A percentile compares a stretch with the other conserved stretches of the same genome.
These are phyloP conservation scores for Odiellus spinosus DNA, from an alignment of 2,888 invertebrate genomes.

Conservation along the genomic window DNA sequence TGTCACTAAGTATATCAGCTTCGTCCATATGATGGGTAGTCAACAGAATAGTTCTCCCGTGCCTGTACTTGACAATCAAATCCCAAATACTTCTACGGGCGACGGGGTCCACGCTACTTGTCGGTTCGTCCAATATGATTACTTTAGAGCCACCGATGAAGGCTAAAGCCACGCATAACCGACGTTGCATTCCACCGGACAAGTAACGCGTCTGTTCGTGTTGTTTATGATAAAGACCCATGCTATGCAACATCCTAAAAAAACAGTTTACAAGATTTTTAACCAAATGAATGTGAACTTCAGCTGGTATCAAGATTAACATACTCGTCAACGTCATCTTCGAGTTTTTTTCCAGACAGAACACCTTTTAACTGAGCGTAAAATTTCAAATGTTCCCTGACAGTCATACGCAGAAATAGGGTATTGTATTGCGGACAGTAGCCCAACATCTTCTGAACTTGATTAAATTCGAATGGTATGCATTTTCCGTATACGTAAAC, in stretches of 20 bases:
- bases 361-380: conserved; percentile 29
- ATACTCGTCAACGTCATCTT: conserved; percentile 19
- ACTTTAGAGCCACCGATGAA: conserved; percentile 32
- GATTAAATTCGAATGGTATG: conserved; percentile 17
- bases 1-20: conserved; percentile 32
- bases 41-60: conserved; percentile 29
- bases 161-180: conserved; percentile 32
- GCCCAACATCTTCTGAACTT: conserved; percentile 26
- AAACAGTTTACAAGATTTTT: not conserved
- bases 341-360: conserved; percentile 10
- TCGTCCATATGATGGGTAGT: conserved; percentile 35
- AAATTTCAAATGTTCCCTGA: conserved; percentile 31
- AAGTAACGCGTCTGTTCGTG: conserved; percentile 25
- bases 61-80: conserved; percentile 27
- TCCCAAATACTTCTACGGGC: conserved; percentile 33
- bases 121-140: conserved; percentile 31
- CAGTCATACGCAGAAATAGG: conserved; percentile 32
- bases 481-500: conserved; percentile 20
- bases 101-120: conserved; percentile 29
- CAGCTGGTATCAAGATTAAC: not conserved
- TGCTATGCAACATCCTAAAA: conserved; percentile 26
- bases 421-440: conserved; percentile 33
- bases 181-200: conserved; percentile 32
- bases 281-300: not conserved
- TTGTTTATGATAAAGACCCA: conserved; percentile 26